Evolutionary conservation across 2,888 invertebrate genomes (phyloP), one percentile per base, ranked within the genome.

Genomic region (Dicranocentrus wangi): DNA sequence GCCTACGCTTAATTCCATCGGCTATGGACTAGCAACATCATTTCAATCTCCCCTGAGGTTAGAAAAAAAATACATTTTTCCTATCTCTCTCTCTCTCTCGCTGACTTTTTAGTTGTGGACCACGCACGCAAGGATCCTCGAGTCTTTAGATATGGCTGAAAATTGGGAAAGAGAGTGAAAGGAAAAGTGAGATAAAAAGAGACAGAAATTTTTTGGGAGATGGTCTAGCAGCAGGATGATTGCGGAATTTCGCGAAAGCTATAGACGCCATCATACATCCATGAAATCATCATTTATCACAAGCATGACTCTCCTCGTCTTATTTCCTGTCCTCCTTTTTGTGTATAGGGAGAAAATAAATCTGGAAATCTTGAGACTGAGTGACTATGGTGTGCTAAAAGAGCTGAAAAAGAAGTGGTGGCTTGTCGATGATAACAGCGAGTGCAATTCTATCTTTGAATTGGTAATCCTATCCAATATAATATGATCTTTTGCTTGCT

Each of bases 1-100:
- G 0, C 90, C 94, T 66, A 94, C 95, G 89, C 90, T 96, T 84
- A 92, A 94, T 88, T 92, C 93, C 51, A 96, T 96, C 89, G 96
- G 98, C 86, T 99, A 98, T 88, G 99, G 97, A 19, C 93, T 99
- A 28, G 98, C 97, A 60, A 97, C 97, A 65, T 94, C 96, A 0
- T 92, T 97, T 82, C 96, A 95, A 87, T 97, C 97, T 15, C 94
- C 95, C 10, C 90, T 97, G 85, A 95, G 94, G 97, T 97, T 89
- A 91, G 89, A 71, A 27, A n/a, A 39, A 79, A 65, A 21, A 55
- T 55, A 19, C 17, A 53, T 21, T 63, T 60, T 53, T 53, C 21
- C 42, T 0, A 47, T 42, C 21, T 8, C 42, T 27, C 17, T 68
- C 28, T 58, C 19, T 63, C 63, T 73, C 43, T 60, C 32, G 39